These are phyloP conservation scores for Drosophila suzukii DNA, from an alignment of 1,140 invertebrate species.

Conservation along the genomic window DNA sequence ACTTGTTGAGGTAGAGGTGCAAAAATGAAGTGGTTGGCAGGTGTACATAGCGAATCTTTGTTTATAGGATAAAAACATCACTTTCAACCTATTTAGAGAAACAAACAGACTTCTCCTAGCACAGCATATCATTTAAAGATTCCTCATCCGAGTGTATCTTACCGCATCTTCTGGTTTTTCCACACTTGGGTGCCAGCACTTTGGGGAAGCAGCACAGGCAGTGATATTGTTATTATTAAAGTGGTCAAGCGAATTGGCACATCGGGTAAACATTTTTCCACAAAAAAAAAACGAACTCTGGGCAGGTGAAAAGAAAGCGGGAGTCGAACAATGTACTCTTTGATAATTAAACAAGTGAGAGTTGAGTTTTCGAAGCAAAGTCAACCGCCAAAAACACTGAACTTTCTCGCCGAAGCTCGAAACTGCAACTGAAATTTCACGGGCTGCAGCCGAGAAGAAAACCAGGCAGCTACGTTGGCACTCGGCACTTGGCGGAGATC, in stretches of 20 bases:
- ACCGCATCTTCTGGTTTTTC: conserved; percentile 70
- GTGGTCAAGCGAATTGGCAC: conserved; percentile 66
- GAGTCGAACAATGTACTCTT: conserved; percentile 42
- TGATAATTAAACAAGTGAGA: conserved; percentile 78
- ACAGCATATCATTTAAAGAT: not conserved
- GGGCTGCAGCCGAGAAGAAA: conserved; percentile 21
- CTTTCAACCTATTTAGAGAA: not conserved
- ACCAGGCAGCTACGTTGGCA: conserved; percentile 7
- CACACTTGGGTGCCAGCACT: conserved; percentile 47
- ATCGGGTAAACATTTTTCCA: conserved; percentile 79
- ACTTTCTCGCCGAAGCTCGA: conserved; percentile 74
- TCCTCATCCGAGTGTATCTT: conserved; percentile 41
- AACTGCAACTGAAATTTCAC: conserved; percentile 76
- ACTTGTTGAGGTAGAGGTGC: too few relatives aligned
- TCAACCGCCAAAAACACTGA: conserved; percentile 41
- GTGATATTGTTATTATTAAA: conserved; percentile 55
- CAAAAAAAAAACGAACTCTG: conserved; percentile 40
- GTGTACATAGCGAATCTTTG: not conserved
- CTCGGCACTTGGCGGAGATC: not conserved
- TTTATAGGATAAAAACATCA: not conserved
- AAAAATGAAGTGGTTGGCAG: too few relatives aligned
- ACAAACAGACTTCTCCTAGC: not conserved
- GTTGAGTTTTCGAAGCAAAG: conserved; percentile 63
- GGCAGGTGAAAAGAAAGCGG: conserved; percentile 67
- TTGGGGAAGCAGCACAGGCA: conserved; percentile 21